phyloP scores from a whole-genome alignment of 2,888 invertebrate species.

The Nebria brevicollis region DNA sequence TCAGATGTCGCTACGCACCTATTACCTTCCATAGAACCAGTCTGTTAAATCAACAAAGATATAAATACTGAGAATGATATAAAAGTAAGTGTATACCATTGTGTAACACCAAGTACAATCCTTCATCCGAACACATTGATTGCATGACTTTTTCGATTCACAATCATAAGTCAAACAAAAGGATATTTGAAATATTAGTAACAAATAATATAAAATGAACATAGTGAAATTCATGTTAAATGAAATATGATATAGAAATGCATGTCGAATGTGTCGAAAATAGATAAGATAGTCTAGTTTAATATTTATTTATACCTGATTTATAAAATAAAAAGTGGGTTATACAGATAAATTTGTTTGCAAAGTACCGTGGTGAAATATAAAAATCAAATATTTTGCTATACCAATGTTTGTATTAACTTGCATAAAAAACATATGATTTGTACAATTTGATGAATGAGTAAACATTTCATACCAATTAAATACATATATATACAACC shows the following conservation, averaged over 20 bases:
- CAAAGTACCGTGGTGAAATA: too few species aligned
- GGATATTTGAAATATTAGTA: neutral
- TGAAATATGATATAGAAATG: neutral
- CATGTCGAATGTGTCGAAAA: neutral
- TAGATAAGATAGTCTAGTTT: neutral
- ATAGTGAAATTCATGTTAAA: neutral
- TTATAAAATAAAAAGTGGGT: neutral
- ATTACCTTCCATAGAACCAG: neutral
- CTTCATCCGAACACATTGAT: conserved; percentile 56
- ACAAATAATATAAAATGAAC: neutral
- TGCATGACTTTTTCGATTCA: conserved; percentile 56
- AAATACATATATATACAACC: too few species aligned
- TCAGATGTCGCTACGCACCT: neutral
- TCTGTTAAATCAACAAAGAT: neutral
- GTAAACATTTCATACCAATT: too few species aligned
- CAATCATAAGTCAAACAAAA: conserved; percentile 50
- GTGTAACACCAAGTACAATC: conserved; percentile 59
- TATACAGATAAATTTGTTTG: too few species aligned
- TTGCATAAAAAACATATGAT: too few species aligned
- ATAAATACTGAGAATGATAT: neutral
- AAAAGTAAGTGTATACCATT: conserved; percentile 34
- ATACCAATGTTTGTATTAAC: neutral
- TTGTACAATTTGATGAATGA: too few species aligned
- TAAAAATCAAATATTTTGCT: neutral
- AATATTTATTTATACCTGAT: neutral